Evolutionary conservation across 2,113 vertebrate species (phyloP), one percentile per base, ranked within the genome.

Genomic region (Saguinus midas): DNA sequence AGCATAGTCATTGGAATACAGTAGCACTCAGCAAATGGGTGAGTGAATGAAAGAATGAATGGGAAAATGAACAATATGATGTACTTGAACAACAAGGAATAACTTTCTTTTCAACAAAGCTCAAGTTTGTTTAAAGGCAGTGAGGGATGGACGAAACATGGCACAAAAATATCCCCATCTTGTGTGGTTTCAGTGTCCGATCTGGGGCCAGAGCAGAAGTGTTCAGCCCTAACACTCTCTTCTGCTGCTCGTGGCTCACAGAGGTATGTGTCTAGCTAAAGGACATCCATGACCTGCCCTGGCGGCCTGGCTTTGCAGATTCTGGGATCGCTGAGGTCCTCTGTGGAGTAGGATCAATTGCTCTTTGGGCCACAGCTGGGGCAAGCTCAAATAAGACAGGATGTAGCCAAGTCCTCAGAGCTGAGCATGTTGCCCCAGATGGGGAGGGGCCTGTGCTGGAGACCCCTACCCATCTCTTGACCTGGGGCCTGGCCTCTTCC

Each of bases 391-490:
- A 2, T 0, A 2, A 57, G 68, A 16, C 0, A 1, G 58, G 81
- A n/a, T 3, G 0, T 1, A 8, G n/a, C 37, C 35, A 3, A 4
- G 27, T 25, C 57, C 72, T 9, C 5, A 37, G 43, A 61, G 87
- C 35, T 45, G 27, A 57, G 40, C 61, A 1, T 1, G 9, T 3
- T 9, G 86, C 40, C 78, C 13, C 1, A 3, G 82, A n/a, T 9
- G 8, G 35, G n/a, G 50, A 64, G 43, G 32, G 29, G n/a, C 14
- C 76, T 58, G 9, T 32, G 52, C 17, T 23, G 57, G 76, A n/a
- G 61, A 35, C 29, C 64, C 4, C 48, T 55, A 9, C 17, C 25
- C 27, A 6, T 17, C 35, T 0, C 0, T 2, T 8, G 12, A 14
- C 50, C 5, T 9, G 0, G 29, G 88, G 45, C 23, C 43, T 0